A percentile compares a stretch with the other conserved stretches of the same genome.
phyloP scores from a whole-genome alignment of 2,888 invertebrate genomes.

The Eudasyphora cyanicolor region DNA sequence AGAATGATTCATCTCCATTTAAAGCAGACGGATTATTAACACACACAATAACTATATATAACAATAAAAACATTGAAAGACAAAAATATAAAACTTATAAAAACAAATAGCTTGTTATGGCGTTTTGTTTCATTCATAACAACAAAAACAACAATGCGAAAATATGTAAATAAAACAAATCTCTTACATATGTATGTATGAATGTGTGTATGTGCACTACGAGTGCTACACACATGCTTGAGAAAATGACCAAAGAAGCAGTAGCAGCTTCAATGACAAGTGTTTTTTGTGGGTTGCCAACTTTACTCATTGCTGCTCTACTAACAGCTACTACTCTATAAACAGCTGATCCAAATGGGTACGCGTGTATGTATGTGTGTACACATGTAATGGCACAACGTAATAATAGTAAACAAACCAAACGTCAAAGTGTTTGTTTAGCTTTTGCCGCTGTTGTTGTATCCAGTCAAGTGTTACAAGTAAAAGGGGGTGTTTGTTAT shows the following conservation, averaged over 20 bases:
- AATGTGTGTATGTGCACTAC: not conserved
- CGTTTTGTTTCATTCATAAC: conserved; percentile 14
- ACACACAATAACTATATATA: not conserved
- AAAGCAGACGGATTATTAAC: not conserved
- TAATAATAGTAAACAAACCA: not conserved
- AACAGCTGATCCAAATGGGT: not conserved
- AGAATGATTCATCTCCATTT: not conserved
- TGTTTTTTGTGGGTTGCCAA: conserved; percentile 27
- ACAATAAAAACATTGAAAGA: not conserved
- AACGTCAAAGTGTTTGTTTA: too few relatives aligned
- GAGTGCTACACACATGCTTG: too few relatives aligned
- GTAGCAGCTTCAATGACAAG: conserved; percentile 36
- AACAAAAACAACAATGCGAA: conserved; percentile 2
- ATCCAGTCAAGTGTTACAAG: not conserved
- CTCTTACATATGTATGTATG: not conserved
- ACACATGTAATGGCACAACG: not conserved
- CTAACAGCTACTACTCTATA: too few relatives aligned
- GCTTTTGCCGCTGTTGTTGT: not conserved
- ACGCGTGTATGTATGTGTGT: not conserved
- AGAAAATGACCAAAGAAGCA: too few relatives aligned
- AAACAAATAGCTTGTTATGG: not conserved
- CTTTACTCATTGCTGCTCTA: too few relatives aligned
- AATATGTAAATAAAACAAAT: conserved; percentile 24
- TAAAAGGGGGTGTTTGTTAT: too few relatives aligned
- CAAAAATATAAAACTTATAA: conserved; percentile 22